phyloP scores from a whole-genome alignment of 2,113 vertebrate genomes.

The Rattus rattus region DNA sequence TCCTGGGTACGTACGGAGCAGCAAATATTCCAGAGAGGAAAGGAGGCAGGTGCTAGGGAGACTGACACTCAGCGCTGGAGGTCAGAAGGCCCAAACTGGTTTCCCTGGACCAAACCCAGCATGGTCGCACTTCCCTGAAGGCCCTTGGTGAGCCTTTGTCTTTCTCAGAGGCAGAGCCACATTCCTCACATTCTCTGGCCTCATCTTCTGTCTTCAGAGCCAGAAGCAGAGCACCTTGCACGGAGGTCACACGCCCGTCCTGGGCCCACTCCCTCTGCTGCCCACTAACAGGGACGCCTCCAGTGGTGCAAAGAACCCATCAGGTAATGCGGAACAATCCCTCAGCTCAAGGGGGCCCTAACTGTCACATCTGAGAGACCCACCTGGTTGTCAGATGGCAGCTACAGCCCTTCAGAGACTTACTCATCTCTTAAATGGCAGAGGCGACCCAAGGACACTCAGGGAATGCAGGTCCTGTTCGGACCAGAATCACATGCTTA shows the following conservation, averaged over 20 bases:
- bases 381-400: neutral
- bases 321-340: neutral
- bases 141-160: neutral
- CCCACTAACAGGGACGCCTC: no score
- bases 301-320: neutral
- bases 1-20: neutral
- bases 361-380: neutral
- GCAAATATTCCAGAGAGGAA: neutral
- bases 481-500: neutral
- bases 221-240: neutral
- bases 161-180: neutral
- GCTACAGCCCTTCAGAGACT: neutral
- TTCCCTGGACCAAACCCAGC: slow-evolving; percentile 10
- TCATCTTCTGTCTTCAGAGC: slow-evolving; percentile 10
- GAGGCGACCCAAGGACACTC: neutral
- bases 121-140: neutral
- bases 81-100: neutral
- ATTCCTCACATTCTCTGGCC: slow-evolving; percentile 25
- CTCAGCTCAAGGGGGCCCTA: neutral
- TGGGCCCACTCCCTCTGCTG: neutral
- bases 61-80: neutral
- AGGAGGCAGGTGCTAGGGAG: neutral
- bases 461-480: neutral
- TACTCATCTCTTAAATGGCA: neutral
- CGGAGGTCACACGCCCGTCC: neutral